Evolutionary conservation across 2,888 invertebrate species (phyloP), one percentile per base, ranked within the genome.

Genomic region (Folsomia manolachei): DNA sequence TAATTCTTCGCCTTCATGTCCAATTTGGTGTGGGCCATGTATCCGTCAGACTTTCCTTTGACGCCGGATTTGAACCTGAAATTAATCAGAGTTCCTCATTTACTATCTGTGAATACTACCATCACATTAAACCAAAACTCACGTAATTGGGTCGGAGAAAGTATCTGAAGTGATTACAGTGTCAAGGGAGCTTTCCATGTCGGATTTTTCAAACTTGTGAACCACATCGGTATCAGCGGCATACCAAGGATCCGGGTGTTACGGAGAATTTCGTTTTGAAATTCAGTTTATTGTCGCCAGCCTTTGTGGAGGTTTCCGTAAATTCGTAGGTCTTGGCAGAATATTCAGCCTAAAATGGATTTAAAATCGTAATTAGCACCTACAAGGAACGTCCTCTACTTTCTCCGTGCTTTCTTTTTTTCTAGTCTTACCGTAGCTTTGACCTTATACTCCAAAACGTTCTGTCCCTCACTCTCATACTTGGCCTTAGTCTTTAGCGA

Each of bases 241-340:
- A 60, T 77, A 79, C 62, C 69, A 71, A 52, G n/a, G 68, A 71
- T 70, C 79, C 79, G 27, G 79, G 79, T 27, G 27, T 21, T 9
- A 72, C 71, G 27, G 74, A 69, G 1, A 78, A 9, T 11, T 66
- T 72, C 4, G 72, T 69, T 23, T 73, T 71, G 69, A 73, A 79
- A 51, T 72, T 71, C 56, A 69, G 73, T 25, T 73, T 76, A 51
- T 75, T 63, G 11, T 70, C 69, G 11, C 61, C 65, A 1, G 70
- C 64, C 53, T 77, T 76, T 1, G 51, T 72, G n/a, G 78, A 74
- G 0, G 70, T 71, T 67, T 79, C 79, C 14, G 74, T 71, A 23
- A 77, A 62, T 73, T 77, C 78, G 53, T 78, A 79, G 2, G 68
- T 74, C 39, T 75, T 78, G 0, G 72, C 79, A 26, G 70, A 72